Evolutionary conservation across 2,888 invertebrate species (phyloP).

Genomic region (Anorthoa munda): DNA sequence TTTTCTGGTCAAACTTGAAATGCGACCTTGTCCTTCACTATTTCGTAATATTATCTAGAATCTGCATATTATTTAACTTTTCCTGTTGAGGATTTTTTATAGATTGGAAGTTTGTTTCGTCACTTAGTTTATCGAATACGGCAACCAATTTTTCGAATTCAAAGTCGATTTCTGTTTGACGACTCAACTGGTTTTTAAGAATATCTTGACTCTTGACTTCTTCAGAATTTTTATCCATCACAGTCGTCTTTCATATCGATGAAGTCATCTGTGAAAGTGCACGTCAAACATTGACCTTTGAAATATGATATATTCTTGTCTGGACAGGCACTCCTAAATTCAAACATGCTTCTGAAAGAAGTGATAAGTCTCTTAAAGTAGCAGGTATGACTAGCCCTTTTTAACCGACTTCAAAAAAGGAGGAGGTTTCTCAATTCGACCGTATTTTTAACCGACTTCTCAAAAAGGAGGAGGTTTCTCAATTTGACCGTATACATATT

Average conservation of each 20-base stretch:
- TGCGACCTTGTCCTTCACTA: not conserved
- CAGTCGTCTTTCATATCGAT: no score
- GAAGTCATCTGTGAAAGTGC: not conserved
- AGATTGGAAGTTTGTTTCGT: not conserved
- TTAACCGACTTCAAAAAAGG: no score
- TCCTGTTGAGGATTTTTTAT: not conserved
- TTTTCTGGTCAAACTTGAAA: constrained; percentile 7
- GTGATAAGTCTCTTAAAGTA: no score
- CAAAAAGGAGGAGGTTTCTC: no score
- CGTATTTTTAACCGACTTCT: no score
- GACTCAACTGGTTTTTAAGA: not conserved
- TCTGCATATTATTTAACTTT: not conserved
- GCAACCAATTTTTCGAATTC: not conserved
- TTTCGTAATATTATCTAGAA: not conserved
- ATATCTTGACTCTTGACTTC: not conserved
- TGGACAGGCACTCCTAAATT: no score
- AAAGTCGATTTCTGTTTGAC: not conserved
- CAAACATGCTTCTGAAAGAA: no score
- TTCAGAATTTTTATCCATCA: not conserved
- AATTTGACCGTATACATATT: no score
- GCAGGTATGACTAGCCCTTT: no score
- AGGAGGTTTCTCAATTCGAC: no score
- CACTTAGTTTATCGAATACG: not conserved
- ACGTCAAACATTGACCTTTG: not conserved
- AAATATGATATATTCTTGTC: no score